Evolutionary conservation across 2,797 vertebrate species (phyloP).

Genomic region (Bovichtus variegatus): DNA sequence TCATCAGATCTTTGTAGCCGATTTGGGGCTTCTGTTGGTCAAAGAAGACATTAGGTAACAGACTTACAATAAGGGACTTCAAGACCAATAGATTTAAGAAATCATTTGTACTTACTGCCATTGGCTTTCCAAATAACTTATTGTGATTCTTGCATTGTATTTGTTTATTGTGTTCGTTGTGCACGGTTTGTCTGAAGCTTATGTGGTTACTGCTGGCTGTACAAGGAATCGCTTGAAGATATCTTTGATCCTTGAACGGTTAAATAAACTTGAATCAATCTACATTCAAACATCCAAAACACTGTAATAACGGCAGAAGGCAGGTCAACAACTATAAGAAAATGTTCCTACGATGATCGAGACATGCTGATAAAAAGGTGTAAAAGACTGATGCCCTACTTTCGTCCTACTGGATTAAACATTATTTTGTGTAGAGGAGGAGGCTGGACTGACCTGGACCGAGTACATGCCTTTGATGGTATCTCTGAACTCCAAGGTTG

Average conservation of each 20-base stretch:
- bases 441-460: slow-evolving; percentile 86
- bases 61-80: not conserved
- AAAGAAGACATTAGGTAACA: not conserved
- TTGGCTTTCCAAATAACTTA: too few relatives aligned
- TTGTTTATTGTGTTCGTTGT: too few relatives aligned
- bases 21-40: slow-evolving; percentile 83
- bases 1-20: slow-evolving; percentile 93
- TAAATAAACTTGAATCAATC: not conserved
- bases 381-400: not conserved
- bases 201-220: too few relatives aligned
- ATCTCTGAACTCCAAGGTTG: slow-evolving; percentile 93
- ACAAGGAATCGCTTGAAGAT: too few relatives aligned
- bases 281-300: not conserved
- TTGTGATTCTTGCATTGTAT: too few relatives aligned
- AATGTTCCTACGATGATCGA: not conserved
- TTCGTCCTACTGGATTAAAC: not conserved
- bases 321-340: not conserved
- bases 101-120: too few relatives aligned
- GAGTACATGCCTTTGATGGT: slow-evolving; percentile 96
- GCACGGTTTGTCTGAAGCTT: too few relatives aligned
- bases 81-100: too few relatives aligned
- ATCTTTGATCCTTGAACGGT: too few relatives aligned
- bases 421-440: not conserved
- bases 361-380: not conserved
- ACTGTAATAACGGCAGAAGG: not conserved